Conservation (phyloP, 1,140 invertebrate species). For the Formica exsecta region DNA sequence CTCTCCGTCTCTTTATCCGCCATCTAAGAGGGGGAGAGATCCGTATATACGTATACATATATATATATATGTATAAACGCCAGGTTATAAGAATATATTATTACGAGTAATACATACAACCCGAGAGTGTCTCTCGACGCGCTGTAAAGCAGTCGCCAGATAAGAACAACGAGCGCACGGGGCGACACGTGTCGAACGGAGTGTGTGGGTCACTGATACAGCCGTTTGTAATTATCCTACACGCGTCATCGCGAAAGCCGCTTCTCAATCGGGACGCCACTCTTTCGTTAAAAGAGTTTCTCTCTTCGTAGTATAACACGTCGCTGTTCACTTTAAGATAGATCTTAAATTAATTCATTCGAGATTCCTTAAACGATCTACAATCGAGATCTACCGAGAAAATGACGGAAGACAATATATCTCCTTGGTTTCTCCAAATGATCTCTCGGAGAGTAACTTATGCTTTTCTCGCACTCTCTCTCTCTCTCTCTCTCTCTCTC, state of each 20-base stretch:
- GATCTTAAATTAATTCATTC: not conserved
- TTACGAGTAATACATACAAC: constrained; percentile 82
- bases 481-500: too few relatives aligned
- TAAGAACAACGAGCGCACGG: constrained; percentile 79
- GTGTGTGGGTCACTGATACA: constrained; percentile 85
- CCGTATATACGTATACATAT: not conserved
- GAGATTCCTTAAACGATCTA: not conserved
- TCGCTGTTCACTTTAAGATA: not conserved
- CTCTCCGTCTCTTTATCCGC: constrained; percentile 29
- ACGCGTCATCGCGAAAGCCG: constrained; percentile 66
- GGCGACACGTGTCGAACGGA: constrained; percentile 84
- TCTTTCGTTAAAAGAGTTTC: constrained; percentile 23
- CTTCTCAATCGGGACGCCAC: constrained; percentile 51
- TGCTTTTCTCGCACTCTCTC: not conserved
- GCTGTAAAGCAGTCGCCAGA: constrained; percentile 76
- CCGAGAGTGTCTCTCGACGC: constrained; percentile 51
- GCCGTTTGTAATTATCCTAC: constrained; percentile 82
- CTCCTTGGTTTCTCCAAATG: constrained; percentile 31
- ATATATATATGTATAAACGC: too few relatives aligned
- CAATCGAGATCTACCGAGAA: constrained; percentile 23
- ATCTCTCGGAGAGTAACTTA: constrained; percentile 14
- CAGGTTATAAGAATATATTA: constrained; percentile 85
- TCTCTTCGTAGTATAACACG: not conserved
- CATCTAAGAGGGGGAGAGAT: constrained; percentile 24
- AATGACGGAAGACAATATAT: constrained; percentile 27